Conservation (phyloP, 2,797 vertebrate species). For the Sebastes ruberrimus region DNA sequence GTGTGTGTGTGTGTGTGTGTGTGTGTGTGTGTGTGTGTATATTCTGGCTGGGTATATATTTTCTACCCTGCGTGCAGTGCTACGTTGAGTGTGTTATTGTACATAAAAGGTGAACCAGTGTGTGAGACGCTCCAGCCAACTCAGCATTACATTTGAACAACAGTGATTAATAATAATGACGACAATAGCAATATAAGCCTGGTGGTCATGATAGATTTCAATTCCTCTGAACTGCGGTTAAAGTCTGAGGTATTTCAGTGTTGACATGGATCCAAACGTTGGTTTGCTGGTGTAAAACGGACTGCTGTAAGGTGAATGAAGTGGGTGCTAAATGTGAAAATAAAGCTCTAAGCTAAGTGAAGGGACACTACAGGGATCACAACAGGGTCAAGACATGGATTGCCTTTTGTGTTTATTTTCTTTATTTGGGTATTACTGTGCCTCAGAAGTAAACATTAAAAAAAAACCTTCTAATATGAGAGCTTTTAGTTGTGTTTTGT, state of each 20-base stretch:
- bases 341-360: constrained; percentile 45
- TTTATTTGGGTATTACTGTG: constrained; percentile 63
- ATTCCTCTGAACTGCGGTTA: constrained; percentile 22
- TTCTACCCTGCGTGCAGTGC: constrained; percentile 65
- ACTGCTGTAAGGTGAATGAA: constrained; percentile 43
- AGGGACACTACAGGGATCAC: constrained; percentile 31
- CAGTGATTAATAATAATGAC: constrained; percentile 7
- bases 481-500: neutral
- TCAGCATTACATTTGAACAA: constrained; percentile 24
- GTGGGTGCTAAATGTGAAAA: constrained; percentile 63
- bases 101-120: constrained; percentile 37
- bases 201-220: constrained; percentile 15
- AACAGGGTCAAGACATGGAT: constrained; percentile 37
- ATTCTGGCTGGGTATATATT: constrained; percentile 44
- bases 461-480: constrained; percentile 6
- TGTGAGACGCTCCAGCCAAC: constrained; percentile 35
- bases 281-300: constrained; percentile 39
- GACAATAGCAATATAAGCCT: constrained; percentile 27
- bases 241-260: constrained; percentile 25
- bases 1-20: no score
- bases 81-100: constrained; percentile 54
- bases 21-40: neutral
- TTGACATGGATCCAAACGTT: constrained; percentile 11
- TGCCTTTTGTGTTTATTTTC: constrained; percentile 52
- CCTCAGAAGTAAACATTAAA: constrained; percentile 71